Evolutionary conservation across 2,888 invertebrate genomes (phyloP), one percentile per base, ranked within the genome.

Genomic region (Sarcophaga caerulescens): DNA sequence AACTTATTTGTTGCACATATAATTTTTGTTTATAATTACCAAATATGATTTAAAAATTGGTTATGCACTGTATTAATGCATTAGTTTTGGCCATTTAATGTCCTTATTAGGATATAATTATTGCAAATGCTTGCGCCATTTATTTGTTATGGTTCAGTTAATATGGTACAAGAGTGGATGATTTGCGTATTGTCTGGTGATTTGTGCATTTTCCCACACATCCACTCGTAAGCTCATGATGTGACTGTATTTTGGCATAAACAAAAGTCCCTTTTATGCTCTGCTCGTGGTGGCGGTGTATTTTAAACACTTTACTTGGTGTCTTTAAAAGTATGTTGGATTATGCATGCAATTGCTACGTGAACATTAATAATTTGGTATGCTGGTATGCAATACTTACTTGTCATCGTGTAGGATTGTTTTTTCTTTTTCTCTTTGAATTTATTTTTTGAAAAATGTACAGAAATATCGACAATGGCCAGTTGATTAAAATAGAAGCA

Each of bases 81-180:
- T 14, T 19, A 19, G 47, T 47, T 80, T 66, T 44, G 14, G 69
- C 25, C 44, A 68, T 71, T 75, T 71, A 80, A 63, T 80, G 63
- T 66, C 52, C 86, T 81, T 81, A 84, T 81, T 84, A 84, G 84
- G 84, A 86, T 75, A 69, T 84, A 86, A 84, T 86, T 84, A 71
- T 25, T 35, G 8, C 35, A 35, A 10, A 35, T 35, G 10, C 35
- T 35, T 35, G 35, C 35, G 35, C 35, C 35, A 35, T 35, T 35
- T 35, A 10, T 2, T 35, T 35, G 35, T 35, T 35, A 35, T 35
- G 35, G 35, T 35, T 35, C 35, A 35, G 35, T 10, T 35, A 35
- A 35, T 10, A 35, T 35, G 35, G 35, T 35, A 35, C 35, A 35
- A 8, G 8, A 35, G 35, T 35, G 35, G 35, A 35, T 35, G 35